phyloP scores from a whole-genome alignment of 2,888 invertebrate species.

The Lithophane ornitopus region DNA sequence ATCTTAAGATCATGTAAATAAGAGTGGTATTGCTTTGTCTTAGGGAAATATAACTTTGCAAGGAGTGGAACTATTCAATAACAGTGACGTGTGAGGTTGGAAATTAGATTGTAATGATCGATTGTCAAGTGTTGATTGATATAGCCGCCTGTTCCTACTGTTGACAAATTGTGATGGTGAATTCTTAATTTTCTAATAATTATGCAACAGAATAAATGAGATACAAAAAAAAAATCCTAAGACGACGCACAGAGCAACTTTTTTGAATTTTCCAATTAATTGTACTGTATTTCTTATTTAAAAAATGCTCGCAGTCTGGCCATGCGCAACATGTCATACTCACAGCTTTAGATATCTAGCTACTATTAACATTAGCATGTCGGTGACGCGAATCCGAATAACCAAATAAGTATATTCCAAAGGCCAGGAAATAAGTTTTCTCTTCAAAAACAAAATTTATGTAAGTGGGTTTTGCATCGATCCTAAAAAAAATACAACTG shows the following conservation, averaged over 20 bases:
- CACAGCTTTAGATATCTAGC: no score
- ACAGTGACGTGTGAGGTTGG: conserved; percentile 69
- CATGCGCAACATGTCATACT: no score
- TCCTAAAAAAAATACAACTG: not conserved
- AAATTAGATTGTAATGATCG: conserved; percentile 73
- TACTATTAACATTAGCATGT: no score
- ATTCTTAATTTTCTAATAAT: not conserved
- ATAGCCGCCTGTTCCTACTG: conserved; percentile 25
- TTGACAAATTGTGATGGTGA: conserved; percentile 4
- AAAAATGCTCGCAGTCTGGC: no score
- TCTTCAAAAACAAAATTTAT: no score
- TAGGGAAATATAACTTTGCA: conserved; percentile 48
- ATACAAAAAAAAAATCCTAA: not conserved
- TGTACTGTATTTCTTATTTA: no score
- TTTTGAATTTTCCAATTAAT: no score
- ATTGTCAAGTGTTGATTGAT: conserved; percentile 72
- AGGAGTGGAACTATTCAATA: conserved; percentile 74
- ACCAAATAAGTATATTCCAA: no score
- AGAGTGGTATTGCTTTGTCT: conserved; percentile 61
- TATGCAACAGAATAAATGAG: not conserved
- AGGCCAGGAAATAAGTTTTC: no score
- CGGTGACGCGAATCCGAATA: no score
- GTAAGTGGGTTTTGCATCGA: not conserved
- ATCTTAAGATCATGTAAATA: conserved; percentile 59
- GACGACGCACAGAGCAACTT: no score